Evolutionary conservation across 2,113 vertebrate genomes (phyloP).

Genomic region (Tachysurus fulvidraco): DNA sequence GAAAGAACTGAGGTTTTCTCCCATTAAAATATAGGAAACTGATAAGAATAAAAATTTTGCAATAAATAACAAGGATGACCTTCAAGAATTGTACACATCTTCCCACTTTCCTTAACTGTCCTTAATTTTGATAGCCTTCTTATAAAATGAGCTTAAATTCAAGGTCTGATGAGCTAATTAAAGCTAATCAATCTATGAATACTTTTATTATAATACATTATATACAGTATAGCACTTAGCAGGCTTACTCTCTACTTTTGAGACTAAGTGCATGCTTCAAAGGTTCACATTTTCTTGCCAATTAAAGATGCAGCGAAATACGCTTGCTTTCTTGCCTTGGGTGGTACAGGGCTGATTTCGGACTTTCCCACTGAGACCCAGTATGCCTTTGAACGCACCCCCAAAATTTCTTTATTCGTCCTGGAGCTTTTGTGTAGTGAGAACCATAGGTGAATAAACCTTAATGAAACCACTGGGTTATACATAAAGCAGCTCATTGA

Average conservation of each 20-base stretch:
- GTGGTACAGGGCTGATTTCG: conserved; percentile 19
- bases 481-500: conserved; percentile 6
- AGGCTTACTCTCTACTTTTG: conserved; percentile 54
- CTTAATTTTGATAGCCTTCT: conserved; percentile 18
- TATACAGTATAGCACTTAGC: conserved; percentile 1
- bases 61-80: conserved; percentile 25
- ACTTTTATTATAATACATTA: conserved; percentile 53
- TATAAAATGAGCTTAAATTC: conserved; percentile 48
- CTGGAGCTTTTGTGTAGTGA: conserved; percentile 11
- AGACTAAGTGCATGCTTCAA: conserved; percentile 37
- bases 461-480: conserved; percentile 27
- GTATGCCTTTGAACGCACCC: neutral
- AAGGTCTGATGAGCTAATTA: conserved; percentile 42
- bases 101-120: neutral
- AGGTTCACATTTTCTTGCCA: conserved; percentile 63
- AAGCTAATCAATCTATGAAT: conserved; percentile 67
- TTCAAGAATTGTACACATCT: conserved; percentile 20
- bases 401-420: neutral
- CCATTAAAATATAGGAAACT: conserved; percentile 8
- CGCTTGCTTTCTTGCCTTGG: conserved; percentile 22
- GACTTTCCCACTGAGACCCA: neutral
- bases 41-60: neutral
- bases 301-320: conserved; percentile 59
- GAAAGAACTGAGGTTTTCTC: conserved; percentile 28
- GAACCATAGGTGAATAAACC: conserved; percentile 19